Conservation (phyloP, 2,113 vertebrate genomes). For the Pseudolaguvia tuberculata region DNA sequence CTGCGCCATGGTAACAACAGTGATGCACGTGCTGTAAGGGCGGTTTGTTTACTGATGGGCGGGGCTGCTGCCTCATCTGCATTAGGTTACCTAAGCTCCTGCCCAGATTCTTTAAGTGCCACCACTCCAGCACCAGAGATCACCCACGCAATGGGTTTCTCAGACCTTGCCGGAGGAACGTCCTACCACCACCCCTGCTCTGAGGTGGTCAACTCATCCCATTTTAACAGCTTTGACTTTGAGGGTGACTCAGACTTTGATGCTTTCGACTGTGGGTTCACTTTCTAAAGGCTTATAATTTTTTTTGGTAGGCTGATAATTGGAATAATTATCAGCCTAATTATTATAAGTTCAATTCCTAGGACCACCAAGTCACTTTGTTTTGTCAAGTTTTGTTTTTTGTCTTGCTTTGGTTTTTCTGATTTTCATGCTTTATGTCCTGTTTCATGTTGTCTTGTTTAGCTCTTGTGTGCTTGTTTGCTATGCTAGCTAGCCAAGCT, state of each 20-base stretch:
- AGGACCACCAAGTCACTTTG: too few relatives aligned
- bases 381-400: too few relatives aligned
- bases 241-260: conserved; percentile 77
- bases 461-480: too few relatives aligned
- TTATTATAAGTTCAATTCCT: too few relatives aligned
- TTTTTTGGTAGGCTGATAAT: too few relatives aligned
- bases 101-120: conserved; percentile 56
- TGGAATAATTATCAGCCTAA: too few relatives aligned
- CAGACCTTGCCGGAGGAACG: conserved; percentile 60
- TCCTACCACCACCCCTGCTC: conserved; percentile 66
- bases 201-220: conserved; percentile 64
- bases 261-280: conserved; percentile 74
- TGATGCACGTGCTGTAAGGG: conserved; percentile 69
- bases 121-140: conserved; percentile 53
- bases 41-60: conserved; percentile 76
- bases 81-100: conserved; percentile 72
- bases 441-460: too few relatives aligned
- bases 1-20: conserved; percentile 77
- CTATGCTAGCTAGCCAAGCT: too few relatives aligned
- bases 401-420: too few relatives aligned
- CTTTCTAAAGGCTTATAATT: conserved; percentile 60
- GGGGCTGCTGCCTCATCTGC: conserved; percentile 73
- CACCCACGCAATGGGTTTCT: conserved; percentile 59
- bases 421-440: too few relatives aligned
- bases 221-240: conserved; percentile 75